Evolutionary conservation across 2,113 vertebrate species (phyloP).

Genomic region (Pseudonaja textilis): DNA sequence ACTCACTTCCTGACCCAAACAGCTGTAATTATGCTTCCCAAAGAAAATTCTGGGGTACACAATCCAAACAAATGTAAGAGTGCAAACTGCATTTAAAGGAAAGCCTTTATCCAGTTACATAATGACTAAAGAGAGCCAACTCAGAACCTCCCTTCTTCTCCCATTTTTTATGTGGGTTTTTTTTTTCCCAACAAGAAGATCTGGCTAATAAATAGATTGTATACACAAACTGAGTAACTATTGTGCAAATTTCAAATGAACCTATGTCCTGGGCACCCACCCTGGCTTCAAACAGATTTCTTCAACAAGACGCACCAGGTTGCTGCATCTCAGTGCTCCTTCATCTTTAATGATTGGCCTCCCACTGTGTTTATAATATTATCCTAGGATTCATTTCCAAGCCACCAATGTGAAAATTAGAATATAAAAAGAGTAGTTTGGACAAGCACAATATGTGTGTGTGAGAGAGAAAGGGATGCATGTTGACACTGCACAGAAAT

Average conservation of each 20-base stretch:
- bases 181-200: neutral
- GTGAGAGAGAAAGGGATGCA: neutral
- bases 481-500: neutral
- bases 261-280: neutral
- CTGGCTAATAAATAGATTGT: neutral
- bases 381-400: neutral
- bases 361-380: neutral
- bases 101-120: conserved; percentile 39
- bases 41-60: conserved; percentile 51
- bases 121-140: conserved; percentile 25
- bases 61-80: conserved; percentile 42
- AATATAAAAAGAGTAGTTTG: neutral
- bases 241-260: neutral
- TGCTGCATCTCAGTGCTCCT: neutral
- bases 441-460: neutral
- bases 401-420: neutral
- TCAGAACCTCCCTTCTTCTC: neutral
- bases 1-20: conserved; percentile 36
- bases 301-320: neutral
- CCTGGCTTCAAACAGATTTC: neutral
- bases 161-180: neutral
- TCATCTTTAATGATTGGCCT: neutral
- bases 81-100: conserved; percentile 8
- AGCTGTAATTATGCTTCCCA: conserved; percentile 37
- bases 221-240: neutral